Evolutionary conservation across 2,888 invertebrate species (phyloP).

Genomic region (Bruchidius siliquastri): DNA sequence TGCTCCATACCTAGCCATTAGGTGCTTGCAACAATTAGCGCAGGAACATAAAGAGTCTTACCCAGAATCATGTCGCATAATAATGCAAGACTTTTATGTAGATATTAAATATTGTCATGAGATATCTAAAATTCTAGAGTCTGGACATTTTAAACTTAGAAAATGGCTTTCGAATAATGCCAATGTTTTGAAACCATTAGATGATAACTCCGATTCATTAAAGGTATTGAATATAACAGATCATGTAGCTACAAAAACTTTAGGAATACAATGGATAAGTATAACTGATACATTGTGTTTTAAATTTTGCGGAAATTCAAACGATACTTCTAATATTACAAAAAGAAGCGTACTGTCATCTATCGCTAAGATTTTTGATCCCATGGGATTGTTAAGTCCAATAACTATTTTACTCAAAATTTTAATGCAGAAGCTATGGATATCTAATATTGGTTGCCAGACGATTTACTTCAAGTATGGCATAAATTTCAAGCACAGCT

Average conservation of each 20-base stretch:
- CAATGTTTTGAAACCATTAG: not conserved
- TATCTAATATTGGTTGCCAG: constrained; percentile 1
- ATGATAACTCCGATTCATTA: no score
- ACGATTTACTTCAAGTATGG: no score
- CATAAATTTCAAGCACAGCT: no score
- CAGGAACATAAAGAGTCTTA: not conserved
- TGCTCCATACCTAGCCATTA: constrained; percentile 2
- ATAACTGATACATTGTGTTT: not conserved
- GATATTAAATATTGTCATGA: not conserved
- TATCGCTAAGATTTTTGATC: no score
- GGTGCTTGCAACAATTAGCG: not conserved
- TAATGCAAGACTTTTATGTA: not conserved
- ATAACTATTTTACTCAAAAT: not conserved
- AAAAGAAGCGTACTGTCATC: no score
- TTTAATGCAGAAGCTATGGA: constrained; percentile 7
- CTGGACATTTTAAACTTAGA: not conserved
- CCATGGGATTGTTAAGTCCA: no score
- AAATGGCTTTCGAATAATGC: not conserved
- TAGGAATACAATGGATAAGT: not conserved
- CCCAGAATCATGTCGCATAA: not conserved
- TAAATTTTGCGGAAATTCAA: no score
- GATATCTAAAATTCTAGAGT: not conserved
- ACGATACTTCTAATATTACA: no score
- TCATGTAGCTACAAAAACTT: not conserved
- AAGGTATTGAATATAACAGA: not conserved